A percentile compares a stretch with the other conserved stretches of the same genome.
phyloP scores from a whole-genome alignment of 2,797 vertebrate species.

The Macrochelys suwanniensis region DNA sequence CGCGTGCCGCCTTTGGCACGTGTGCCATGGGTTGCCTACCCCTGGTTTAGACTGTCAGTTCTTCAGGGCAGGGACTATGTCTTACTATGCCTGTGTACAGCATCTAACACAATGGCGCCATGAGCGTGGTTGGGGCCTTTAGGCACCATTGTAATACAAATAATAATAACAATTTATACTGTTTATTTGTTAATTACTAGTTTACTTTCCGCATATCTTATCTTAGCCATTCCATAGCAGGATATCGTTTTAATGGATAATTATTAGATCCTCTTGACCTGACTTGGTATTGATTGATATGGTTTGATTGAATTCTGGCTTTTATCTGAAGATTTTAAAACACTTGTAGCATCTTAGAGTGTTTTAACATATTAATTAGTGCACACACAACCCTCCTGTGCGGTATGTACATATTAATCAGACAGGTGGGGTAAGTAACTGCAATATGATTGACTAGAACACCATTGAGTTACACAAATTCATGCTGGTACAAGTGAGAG shows the following conservation, averaged over 20 bases:
- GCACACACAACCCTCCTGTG: background rate
- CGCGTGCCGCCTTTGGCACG: no score
- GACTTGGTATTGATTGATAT: background rate
- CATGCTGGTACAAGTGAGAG: background rate
- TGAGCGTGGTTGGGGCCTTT: background rate
- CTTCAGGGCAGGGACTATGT: background rate
- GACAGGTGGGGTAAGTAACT: background rate
- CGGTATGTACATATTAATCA: background rate
- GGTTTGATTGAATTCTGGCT: background rate
- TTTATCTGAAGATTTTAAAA: background rate
- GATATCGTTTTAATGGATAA: background rate
- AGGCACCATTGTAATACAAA: background rate
- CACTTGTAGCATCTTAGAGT: background rate
- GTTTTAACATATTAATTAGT: background rate
- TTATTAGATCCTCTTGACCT: background rate
- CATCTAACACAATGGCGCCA: background rate
- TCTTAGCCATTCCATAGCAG: background rate
- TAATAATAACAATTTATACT: background rate
- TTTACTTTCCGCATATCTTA: background rate
- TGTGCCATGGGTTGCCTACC: no score
- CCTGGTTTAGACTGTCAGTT: background rate
- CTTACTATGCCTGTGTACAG: rapidly evolving
- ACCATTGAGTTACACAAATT: background rate
- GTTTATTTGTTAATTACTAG: constrained; percentile 43
- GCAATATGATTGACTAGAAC: background rate